phyloP scores from a whole-genome alignment of 1,140 invertebrate genomes.

The Tetragnatha versicolor region DNA sequence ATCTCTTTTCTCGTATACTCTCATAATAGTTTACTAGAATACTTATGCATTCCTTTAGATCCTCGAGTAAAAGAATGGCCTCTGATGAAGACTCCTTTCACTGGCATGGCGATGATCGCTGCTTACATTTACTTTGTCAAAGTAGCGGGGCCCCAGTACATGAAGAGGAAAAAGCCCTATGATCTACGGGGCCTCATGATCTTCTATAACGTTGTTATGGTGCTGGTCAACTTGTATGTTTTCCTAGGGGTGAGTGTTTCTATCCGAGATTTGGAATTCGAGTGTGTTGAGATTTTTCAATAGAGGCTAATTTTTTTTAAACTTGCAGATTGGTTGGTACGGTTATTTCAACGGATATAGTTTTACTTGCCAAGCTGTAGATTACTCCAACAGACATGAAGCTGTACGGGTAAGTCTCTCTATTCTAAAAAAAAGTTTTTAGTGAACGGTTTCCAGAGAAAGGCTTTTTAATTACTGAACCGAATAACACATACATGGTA shows the following conservation, averaged over 20 bases:
- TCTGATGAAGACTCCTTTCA: slow-evolving; percentile 64
- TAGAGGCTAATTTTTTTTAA: slow-evolving; percentile 31
- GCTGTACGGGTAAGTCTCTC: slow-evolving; percentile 86
- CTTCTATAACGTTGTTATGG: slow-evolving; percentile 66
- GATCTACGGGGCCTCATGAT: slow-evolving; percentile 63
- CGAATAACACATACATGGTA: no score
- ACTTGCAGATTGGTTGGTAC: slow-evolving; percentile 54
- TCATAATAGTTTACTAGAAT: neutral
- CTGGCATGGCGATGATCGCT: slow-evolving; percentile 62
- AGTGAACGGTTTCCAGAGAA: no score
- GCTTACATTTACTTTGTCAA: slow-evolving; percentile 64
- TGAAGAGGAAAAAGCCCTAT: slow-evolving; percentile 64
- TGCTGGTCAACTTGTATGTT: slow-evolving; percentile 64
- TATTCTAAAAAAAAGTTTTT: no score
- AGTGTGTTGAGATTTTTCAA: neutral
- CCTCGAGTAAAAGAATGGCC: slow-evolving; percentile 65
- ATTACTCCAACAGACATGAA: slow-evolving; percentile 78
- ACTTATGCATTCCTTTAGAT: slow-evolving; percentile 61
- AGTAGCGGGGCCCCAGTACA: slow-evolving; percentile 63
- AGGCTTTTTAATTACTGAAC: no score
- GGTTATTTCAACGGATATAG: slow-evolving; percentile 63
- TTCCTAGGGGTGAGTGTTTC: slow-evolving; percentile 61
- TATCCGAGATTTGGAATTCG: neutral
- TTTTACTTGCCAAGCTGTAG: slow-evolving; percentile 86
- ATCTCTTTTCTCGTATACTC: no score